These are phyloP conservation scores for Tenodera sinensis DNA, from an alignment of 2,888 invertebrate species.

Conservation along the genomic window DNA sequence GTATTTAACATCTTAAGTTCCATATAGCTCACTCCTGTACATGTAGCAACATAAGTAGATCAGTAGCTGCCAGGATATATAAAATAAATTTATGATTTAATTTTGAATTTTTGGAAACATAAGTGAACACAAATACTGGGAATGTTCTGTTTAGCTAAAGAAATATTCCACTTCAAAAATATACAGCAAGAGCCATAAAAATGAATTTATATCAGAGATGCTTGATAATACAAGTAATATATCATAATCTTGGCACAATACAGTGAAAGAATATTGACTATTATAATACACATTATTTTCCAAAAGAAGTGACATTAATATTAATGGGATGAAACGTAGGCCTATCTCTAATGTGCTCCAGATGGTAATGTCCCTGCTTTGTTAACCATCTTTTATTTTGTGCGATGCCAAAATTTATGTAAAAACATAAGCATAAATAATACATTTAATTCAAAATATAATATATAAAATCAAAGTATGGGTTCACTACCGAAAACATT, in stretches of 20 bases:
- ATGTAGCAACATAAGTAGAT: neutral
- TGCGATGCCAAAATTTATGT: constrained; percentile 7
- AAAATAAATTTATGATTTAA: neutral
- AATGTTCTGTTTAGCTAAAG: neutral
- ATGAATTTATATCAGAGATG: neutral
- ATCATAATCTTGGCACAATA: neutral
- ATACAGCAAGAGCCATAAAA: neutral
- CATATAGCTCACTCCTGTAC: no score
- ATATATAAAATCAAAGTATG: neutral
- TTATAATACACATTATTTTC: neutral
- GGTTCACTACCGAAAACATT: neutral
- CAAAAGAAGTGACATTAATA: neutral
- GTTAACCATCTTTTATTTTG: neutral
- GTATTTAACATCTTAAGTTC: neutral
- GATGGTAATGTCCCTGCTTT: neutral
- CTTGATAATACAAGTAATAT: neutral
- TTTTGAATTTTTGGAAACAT: neutral
- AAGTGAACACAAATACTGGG: neutral
- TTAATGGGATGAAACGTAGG: constrained; percentile 2
- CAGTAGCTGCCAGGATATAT: neutral
- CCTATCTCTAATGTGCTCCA: neutral
- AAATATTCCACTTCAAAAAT: neutral
- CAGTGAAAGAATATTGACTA: neutral
- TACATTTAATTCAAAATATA: neutral
- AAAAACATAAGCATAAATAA: neutral